A percentile compares a stretch with the other conserved stretches of the same genome.
phyloP scores from a whole-genome alignment of 2,888 invertebrate species.

The Alsophila aescularia region DNA sequence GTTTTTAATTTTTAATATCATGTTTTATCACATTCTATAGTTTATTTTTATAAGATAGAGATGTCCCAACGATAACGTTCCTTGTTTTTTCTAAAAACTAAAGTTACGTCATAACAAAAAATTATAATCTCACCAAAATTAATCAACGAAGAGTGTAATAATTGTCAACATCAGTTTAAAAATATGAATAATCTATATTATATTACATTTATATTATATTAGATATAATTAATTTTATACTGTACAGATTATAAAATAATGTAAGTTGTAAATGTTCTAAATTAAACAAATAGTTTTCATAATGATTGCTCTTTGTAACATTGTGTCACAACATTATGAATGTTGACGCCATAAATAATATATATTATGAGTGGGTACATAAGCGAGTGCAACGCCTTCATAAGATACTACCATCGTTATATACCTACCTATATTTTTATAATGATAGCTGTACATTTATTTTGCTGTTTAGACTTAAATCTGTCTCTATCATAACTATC shows the following conservation, averaged over 20 bases:
- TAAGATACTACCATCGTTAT: constrained; percentile 12
- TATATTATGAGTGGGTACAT: too few species aligned
- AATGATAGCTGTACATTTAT: constrained; percentile 27
- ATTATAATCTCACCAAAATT: too few species aligned
- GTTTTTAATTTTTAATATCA: constrained; percentile 60
- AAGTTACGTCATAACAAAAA: too few species aligned
- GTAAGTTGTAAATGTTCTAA: constrained; percentile 60
- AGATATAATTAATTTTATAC: neutral
- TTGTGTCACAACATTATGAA: too few species aligned
- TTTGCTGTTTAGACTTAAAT: constrained; percentile 45
- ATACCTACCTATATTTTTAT: constrained; percentile 35
- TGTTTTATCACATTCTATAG: constrained; percentile 26
- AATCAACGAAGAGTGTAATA: too few species aligned
- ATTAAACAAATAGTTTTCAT: constrained; percentile 24
- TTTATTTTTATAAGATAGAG: constrained; percentile 74
- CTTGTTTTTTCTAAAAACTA: too few species aligned
- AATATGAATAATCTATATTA: too few species aligned
- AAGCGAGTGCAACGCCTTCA: neutral
- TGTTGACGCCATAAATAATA: too few species aligned
- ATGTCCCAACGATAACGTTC: neutral
- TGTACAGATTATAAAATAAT: constrained; percentile 7
- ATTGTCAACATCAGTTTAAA: too few species aligned
- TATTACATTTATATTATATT: too few species aligned
- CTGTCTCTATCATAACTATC: constrained; percentile 38
- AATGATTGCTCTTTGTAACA: neutral